Conservation (phyloP, 2,113 vertebrate species). For the Pteruthius melanotis region DNA sequence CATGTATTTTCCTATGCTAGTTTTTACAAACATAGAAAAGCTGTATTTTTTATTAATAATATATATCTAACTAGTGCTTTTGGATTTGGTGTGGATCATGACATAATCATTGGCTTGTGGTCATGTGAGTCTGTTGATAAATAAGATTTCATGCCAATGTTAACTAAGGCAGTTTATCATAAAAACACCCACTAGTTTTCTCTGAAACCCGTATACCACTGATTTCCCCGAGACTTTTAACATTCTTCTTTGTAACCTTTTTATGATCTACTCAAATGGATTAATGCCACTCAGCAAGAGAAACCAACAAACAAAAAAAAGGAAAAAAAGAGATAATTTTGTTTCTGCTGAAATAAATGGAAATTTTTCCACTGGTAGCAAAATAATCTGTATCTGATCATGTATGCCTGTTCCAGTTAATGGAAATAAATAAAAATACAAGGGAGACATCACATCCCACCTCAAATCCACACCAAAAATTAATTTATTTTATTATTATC, state of each 20-base stretch:
- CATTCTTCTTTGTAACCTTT: accelerated
- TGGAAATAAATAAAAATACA: not conserved
- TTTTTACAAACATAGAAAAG: not conserved
- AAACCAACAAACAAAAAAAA: not conserved
- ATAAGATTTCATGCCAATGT: not conserved
- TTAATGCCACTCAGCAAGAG: not conserved
- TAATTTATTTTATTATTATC: not conserved
- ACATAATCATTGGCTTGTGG: not conserved
- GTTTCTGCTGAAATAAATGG: not conserved
- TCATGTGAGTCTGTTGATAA: not conserved
- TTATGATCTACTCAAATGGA: not conserved
- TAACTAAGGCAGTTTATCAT: not conserved
- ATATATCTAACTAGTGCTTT: accelerated
- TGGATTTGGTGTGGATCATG: not conserved
- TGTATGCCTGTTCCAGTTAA: not conserved
- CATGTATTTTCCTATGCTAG: not conserved
- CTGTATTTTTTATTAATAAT: not conserved
- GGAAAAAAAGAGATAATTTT: too few relatives aligned
- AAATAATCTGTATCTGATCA: not conserved
- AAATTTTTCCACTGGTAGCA: not conserved
- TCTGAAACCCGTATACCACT: not conserved
- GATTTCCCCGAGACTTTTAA: not conserved
- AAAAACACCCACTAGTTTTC: not conserved
- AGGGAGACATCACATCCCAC: not conserved
- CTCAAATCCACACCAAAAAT: not conserved